Evolutionary conservation across 2,113 vertebrate genomes (phyloP), one percentile per base, ranked within the genome.

Genomic region (Caranx melampygus): DNA sequence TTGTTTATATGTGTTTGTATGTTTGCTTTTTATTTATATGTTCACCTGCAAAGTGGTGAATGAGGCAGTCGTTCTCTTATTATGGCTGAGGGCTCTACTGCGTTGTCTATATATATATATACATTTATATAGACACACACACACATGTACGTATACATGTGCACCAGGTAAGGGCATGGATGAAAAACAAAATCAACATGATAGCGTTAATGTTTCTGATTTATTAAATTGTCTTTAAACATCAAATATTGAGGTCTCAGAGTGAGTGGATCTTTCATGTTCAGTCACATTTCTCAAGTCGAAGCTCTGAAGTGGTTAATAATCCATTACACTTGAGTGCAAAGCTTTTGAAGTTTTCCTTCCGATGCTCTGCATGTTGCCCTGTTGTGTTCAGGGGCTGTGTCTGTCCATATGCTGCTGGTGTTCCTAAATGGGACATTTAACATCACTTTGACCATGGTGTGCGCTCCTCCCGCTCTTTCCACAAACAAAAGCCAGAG

Each of bases 401-500:
- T 18, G 42, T 77, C 64, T 74, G 47, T 77, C 66, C 74, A 68
- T 76, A 69, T 85, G 75, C 70, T 70, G 77, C 68, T 84, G 60
- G 84, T 87, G 71, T 62, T 82, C 55, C 69, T 88, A 61, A 88
- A 89, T 40, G 82, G 81, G 75, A 85, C 85, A 79, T 81, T 84
- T 63, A 89, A 85, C 83, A 81, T 91, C 47, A 72, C 81, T 91
- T 89, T 88, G 75, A 87, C 81, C 82, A 76, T 89, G 75, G 75
- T 82, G 82, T 82, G 84, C 45, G 44, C 81, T 89, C 72, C 82
- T 83, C 74, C 73, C 81, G 83, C 70, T 81, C 78, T 88, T 88
- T 90, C 86, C 83, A 84, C 85, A 85, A 88, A 88, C 83, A 90
- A 85, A 85, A 76, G 57, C 14, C 21, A 68, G 44, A 77, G 79